Evolutionary conservation across 1,140 invertebrate species (phyloP).

Genomic region (Samia ricini): DNA sequence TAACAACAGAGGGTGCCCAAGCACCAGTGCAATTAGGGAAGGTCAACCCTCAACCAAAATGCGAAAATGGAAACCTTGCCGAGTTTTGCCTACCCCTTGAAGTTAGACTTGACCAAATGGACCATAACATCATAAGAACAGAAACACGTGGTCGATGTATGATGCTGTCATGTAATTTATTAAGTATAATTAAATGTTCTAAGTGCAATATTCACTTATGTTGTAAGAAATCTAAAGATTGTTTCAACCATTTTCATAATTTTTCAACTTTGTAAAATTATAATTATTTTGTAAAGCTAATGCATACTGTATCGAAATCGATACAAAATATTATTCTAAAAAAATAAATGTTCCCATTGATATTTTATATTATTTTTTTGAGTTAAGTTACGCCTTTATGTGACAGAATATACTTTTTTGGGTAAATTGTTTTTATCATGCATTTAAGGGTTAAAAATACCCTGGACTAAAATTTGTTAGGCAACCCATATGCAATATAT

Average conservation of each 20-base stretch:
- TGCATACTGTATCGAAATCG: slow-evolving; percentile 30
- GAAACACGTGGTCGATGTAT: slow-evolving; percentile 21
- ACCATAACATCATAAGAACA: slow-evolving; percentile 20
- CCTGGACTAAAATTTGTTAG: no score
- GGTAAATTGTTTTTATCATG: no score
- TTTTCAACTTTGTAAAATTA: slow-evolving; percentile 19
- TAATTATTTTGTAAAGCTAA: slow-evolving; percentile 17
- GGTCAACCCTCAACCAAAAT: no score
- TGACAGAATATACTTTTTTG: no score
- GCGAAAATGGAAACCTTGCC: no score
- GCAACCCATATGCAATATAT: no score
- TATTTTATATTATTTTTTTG: slow-evolving; percentile 23
- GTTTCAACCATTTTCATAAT: slow-evolving; percentile 27
- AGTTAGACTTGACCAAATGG: slow-evolving; percentile 23
- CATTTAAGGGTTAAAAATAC: no score
- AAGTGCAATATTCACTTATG: slow-evolving; percentile 29
- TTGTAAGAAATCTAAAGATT: slow-evolving; percentile 28
- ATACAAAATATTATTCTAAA: slow-evolving; percentile 26
- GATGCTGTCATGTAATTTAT: slow-evolving; percentile 27
- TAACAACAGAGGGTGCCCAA: slow-evolving; percentile 43
- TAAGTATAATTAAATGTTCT: slow-evolving; percentile 26
- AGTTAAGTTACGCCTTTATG: no score
- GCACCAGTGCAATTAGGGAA: slow-evolving; percentile 34
- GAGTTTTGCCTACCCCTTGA: slow-evolving; percentile 24
- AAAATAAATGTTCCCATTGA: slow-evolving; percentile 21